Conservation (phyloP, 35 echinoderm and acorn worm genomes). For the Nesometra sesokonis region DNA sequence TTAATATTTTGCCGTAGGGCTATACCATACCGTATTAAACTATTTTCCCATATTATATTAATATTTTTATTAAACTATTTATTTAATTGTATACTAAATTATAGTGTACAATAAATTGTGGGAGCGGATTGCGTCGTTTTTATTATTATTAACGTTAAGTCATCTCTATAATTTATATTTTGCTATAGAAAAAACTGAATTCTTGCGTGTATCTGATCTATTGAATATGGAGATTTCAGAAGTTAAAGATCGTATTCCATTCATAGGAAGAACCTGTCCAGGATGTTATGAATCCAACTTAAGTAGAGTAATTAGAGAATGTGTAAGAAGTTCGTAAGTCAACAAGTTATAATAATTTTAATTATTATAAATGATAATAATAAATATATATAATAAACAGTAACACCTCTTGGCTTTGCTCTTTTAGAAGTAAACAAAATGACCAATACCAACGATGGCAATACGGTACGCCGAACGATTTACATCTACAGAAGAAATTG, state of each 20-base stretch:
- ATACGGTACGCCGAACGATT: no score
- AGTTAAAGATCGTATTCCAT: slow-evolving; percentile 31
- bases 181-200: slow-evolving; percentile 57
- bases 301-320: slow-evolving; percentile 43
- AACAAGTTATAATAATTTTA: background rate
- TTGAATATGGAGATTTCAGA: slow-evolving; percentile 56
- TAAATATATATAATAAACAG: background rate
- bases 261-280: slow-evolving; percentile 49
- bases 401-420: no score
- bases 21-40: no score
- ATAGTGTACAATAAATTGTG: background rate
- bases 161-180: no score
- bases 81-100: background rate
- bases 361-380: background rate
- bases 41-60: no score
- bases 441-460: no score
- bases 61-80: background rate
- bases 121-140: no score
- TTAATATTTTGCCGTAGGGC: no score
- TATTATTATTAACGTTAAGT: no score
- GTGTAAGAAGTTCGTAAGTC: slow-evolving; percentile 66
- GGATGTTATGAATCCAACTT: slow-evolving; percentile 46
- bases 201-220: slow-evolving; percentile 61
- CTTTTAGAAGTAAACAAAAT: no score
- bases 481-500: no score